Evolutionary conservation across 23 tunicate species (phyloP), one percentile per base, ranked within the genome.

Genomic region (Phallusia fumigata): DNA sequence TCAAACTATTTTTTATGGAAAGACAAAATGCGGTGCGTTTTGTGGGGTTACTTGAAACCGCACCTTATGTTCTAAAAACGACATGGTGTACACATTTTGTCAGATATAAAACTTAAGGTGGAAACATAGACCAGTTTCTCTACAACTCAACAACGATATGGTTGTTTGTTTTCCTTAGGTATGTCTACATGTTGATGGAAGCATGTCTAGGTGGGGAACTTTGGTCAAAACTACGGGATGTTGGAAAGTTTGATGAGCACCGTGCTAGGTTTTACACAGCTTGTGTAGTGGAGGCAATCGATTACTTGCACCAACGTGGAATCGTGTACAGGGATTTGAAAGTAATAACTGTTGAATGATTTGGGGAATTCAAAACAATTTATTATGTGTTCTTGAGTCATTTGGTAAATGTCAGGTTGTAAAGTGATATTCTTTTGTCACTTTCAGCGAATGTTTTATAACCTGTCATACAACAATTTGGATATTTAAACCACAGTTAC

Each of bases 181-280:
- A 64, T 74, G 97, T 92, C 33, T 92, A 92, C 80, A 83, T 92
- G 86, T 53, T 92, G 74, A 81, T 85, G 73, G 97, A 92, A 52
- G 93, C 89, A 18, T 92, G 91, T 47, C 74, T 92, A n/a, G 97
- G 97, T 10, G 92, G 97, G n/a, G 92, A 88, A 50, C 72, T 92
- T 0, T 92, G 97, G 97, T 19, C 93, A 35, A 83, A 78, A 53
- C 58, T 89, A 18, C 80, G 84, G 6, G 85, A 84, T 21, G 88
- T 73, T 30, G 79, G 86, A 26, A 52, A 65, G 21, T 92, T 92
- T 52, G 83, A 77, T 53, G 93, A 92, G 6, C 19, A 32, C 18
- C 35, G 81, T 19, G 82, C 89, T 5, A 73, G 77, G 36, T 92
- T 92, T 64, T 92, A 92, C 65, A 76, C 84, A 10, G 97, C 89